Percentiles rank a stretch among this genome's conserved stretches.
phyloP scores from a whole-genome alignment of 2,797 vertebrate species.

The Carduelis carduelis region DNA sequence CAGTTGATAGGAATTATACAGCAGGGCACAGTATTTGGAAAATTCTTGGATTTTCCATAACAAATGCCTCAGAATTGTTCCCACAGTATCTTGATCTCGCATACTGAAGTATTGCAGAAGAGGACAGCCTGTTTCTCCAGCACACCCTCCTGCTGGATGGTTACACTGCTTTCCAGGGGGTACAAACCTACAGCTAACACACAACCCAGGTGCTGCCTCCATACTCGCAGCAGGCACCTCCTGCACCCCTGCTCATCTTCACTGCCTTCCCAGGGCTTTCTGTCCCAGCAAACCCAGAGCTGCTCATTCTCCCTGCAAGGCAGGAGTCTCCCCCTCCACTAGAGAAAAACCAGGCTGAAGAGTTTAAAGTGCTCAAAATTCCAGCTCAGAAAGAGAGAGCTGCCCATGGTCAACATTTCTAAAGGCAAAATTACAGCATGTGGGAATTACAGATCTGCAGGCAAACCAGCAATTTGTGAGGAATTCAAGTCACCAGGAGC shows the following conservation, averaged over 20 bases:
- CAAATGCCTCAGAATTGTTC: not conserved
- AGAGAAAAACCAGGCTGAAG: not conserved
- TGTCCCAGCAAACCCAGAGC: not conserved
- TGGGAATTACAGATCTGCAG: slow-evolving; percentile 66
- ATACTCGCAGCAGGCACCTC: not conserved
- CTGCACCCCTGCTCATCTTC: not conserved
- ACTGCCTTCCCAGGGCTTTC: not conserved
- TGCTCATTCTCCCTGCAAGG: not conserved
- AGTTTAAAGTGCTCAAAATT: not conserved
- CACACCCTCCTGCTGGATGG: not conserved
- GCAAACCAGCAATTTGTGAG: slow-evolving; percentile 70
- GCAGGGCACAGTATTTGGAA: not conserved
- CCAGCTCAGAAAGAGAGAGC: slow-evolving; percentile 4
- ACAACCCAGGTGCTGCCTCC: not conserved
- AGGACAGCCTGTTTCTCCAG: not conserved
- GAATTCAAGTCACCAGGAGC: slow-evolving; percentile 70
- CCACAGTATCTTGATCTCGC: not conserved
- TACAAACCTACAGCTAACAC: not conserved
- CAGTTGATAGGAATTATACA: not conserved
- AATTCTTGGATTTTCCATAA: not conserved
- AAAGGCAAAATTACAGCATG: slow-evolving; percentile 69
- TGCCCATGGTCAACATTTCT: slow-evolving; percentile 38
- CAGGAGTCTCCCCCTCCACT: not conserved
- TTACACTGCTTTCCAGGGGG: not conserved
- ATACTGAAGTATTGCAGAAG: not conserved